Evolutionary conservation across 2,888 invertebrate species (phyloP).

Genomic region (Coleophora deauratella): DNA sequence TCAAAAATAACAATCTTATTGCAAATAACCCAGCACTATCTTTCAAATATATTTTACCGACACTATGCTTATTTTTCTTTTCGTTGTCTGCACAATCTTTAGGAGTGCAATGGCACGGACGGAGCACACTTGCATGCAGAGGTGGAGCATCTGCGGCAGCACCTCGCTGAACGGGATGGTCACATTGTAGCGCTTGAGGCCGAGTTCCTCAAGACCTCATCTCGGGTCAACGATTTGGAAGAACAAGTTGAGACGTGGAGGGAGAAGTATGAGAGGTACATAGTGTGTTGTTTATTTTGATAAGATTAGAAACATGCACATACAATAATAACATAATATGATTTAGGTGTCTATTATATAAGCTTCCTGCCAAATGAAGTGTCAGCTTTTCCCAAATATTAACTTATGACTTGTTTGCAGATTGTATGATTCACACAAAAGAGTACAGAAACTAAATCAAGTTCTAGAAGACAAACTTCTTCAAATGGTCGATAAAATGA

Average conservation of each 20-base stretch:
- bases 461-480: constrained; percentile 94
- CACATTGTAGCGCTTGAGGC: constrained; percentile 91
- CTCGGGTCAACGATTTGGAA: constrained; percentile 83
- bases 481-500: constrained; percentile 92
- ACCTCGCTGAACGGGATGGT: constrained; percentile 85
- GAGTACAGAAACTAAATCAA: constrained; percentile 95
- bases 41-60: constrained; percentile 9
- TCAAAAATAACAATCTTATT: no score
- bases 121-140: constrained; percentile 86
- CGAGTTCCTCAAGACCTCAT: constrained; percentile 86
- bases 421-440: constrained; percentile 92
- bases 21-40: no score
- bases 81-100: constrained; percentile 11
- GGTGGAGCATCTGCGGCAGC: constrained; percentile 89
- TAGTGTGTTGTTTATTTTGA: background rate
- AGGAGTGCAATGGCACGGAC: constrained; percentile 57
- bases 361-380: no score
- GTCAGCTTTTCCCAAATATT: no score
- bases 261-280: constrained; percentile 90
- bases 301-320: background rate
- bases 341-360: no score
- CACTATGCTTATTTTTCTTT: background rate
- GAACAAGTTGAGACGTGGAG: constrained; percentile 91
- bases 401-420: constrained; percentile 73
- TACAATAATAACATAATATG: no score